Percentiles rank a stretch among this genome's conserved stretches.
Conservation (phyloP, 2,888 invertebrate species). For the Apodemia zela region DNA sequence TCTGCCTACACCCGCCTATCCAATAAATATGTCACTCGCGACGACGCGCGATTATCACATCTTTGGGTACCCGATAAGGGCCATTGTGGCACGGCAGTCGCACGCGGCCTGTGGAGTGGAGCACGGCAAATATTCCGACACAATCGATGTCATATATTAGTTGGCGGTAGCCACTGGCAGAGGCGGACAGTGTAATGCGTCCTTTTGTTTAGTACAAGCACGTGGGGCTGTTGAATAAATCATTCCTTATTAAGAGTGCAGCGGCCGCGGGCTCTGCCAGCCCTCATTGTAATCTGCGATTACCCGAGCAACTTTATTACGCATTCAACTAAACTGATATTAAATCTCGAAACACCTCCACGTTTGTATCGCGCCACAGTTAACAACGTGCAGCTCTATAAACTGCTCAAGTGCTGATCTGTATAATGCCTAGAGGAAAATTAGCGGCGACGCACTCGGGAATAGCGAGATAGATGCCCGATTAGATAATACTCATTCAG, state of each 20-base stretch:
- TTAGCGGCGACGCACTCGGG: too few relatives aligned
- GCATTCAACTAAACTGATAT: conserved; percentile 9
- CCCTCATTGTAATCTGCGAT: conserved; percentile 1
- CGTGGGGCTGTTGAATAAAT: conserved; percentile 25
- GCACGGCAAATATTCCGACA: conserved; percentile 26
- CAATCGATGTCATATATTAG: conserved; percentile 31
- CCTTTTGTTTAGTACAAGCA: conserved; percentile 26
- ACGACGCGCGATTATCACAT: neutral
- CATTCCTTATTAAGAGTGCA: conserved; percentile 27
- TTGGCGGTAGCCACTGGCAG: conserved; percentile 19
- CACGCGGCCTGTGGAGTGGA: conserved; percentile 4
- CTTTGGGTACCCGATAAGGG: neutral
- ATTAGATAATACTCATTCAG: too few relatives aligned
- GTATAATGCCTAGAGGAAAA: too few relatives aligned
- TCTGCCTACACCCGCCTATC: conserved; percentile 44
- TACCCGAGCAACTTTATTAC: conserved; percentile 9
- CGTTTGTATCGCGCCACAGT: neutral
- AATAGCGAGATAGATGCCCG: too few relatives aligned
- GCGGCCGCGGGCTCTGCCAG: conserved; percentile 7
- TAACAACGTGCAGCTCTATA: too few relatives aligned
- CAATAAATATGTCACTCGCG: conserved; percentile 44
- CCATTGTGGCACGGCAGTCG: neutral
- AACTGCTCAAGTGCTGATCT: too few relatives aligned
- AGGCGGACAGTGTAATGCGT: conserved; percentile 22
- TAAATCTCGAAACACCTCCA: conserved; percentile 4